Conservation (phyloP, 2,113 vertebrate species). For the Mus pahari region DNA sequence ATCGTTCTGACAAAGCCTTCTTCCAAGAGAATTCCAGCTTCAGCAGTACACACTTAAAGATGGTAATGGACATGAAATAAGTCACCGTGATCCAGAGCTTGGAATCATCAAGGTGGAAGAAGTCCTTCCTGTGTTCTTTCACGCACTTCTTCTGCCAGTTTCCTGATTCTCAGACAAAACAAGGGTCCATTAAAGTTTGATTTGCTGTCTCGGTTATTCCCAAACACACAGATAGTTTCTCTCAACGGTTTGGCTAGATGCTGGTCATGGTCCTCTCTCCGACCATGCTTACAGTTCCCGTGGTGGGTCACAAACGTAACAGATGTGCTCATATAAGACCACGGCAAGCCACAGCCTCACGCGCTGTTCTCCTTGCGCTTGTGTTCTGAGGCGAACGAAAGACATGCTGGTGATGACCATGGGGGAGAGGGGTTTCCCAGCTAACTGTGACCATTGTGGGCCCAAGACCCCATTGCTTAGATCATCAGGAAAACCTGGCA, state of each 20-base stretch:
- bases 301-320: not conserved
- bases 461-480: constrained; percentile 38
- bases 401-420: not conserved
- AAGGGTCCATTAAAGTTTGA: not conserved
- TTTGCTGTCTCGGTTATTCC: not conserved
- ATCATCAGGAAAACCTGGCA: constrained; percentile 25
- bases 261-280: constrained; percentile 31
- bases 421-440: not conserved
- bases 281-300: not conserved
- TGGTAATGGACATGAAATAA: not conserved
- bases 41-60: not conserved
- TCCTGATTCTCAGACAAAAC: not conserved
- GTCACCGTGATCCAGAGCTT: not conserved
- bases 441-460: not conserved
- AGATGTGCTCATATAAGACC: not conserved
- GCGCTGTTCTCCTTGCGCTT: not conserved
- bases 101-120: not conserved
- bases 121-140: not conserved
- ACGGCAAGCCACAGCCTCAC: not conserved
- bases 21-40: constrained; percentile 42
- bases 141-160: not conserved
- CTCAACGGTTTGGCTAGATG: constrained; percentile 4
- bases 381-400: constrained; percentile 15
- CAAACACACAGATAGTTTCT: constrained; percentile 23
- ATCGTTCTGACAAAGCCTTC: not conserved